These are phyloP conservation scores for Reticulitermes speratus DNA, from an alignment of 1,140 invertebrate species.

Conservation along the genomic window DNA sequence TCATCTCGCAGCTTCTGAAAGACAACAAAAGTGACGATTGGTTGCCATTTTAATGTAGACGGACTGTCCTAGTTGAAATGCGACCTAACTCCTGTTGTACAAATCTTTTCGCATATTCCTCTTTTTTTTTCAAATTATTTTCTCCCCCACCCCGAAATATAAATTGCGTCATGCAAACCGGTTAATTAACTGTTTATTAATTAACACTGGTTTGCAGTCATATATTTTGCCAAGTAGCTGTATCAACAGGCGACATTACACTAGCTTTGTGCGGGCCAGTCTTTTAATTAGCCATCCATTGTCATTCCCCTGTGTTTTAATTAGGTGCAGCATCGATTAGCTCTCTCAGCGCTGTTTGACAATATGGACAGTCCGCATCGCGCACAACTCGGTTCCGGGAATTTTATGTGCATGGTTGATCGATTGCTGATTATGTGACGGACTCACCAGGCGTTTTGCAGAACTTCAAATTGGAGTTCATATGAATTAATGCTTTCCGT, in stretches of 20 bases:
- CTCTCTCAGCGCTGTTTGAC: slow-evolving; percentile 13
- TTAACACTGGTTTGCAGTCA: slow-evolving; percentile 18
- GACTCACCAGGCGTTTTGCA: not conserved
- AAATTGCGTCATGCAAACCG: slow-evolving; percentile 15
- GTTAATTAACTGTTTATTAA: slow-evolving; percentile 20
- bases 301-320: slow-evolving; percentile 15
- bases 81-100: slow-evolving; percentile 3
- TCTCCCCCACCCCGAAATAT: slow-evolving; percentile 7
- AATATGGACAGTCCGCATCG: not conserved
- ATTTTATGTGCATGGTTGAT: not conserved
- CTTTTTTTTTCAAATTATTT: not conserved
- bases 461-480: too few relatives aligned
- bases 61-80: not conserved
- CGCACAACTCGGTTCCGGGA: not conserved
- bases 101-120: slow-evolving; percentile 6
- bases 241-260: slow-evolving; percentile 6
- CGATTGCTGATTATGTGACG: not conserved
- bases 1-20: too few relatives aligned
- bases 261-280: not conserved
- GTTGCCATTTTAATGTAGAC: not conserved
- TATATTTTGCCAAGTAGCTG: not conserved
- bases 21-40: not conserved
- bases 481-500: too few relatives aligned
- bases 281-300: slow-evolving; percentile 19
- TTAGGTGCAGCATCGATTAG: slow-evolving; percentile 11